Conservation (phyloP, 1,140 invertebrate species). For the Zelostemma sp. region DNA sequence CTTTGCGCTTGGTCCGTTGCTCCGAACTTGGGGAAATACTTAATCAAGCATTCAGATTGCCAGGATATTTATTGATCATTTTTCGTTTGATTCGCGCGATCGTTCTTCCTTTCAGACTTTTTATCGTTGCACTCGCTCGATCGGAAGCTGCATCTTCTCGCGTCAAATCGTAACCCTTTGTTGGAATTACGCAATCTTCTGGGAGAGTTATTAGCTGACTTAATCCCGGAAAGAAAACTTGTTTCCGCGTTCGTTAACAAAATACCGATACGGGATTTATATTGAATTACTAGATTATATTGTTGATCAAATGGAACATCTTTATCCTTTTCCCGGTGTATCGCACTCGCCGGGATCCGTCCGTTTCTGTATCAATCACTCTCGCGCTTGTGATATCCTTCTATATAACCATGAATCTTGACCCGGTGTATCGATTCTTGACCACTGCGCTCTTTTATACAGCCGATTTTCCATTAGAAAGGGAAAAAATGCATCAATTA, state of each 20-base stretch:
- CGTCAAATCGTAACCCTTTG: neutral
- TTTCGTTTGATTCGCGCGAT: neutral
- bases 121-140: neutral
- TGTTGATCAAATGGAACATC: constrained; percentile 3
- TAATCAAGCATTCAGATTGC: neutral
- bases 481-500: neutral
- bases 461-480: constrained; percentile 14
- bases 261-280: too few species aligned
- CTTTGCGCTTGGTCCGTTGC: neutral
- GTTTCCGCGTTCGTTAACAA: too few species aligned
- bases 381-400: constrained; percentile 26
- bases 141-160: neutral
- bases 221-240: neutral
- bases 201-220: neutral
- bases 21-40: constrained; percentile 10
- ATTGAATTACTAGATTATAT: too few species aligned
- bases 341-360: constrained; percentile 32
- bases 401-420: constrained; percentile 24
- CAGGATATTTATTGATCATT: constrained; percentile 1
- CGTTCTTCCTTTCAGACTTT: neutral
- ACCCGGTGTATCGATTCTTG: constrained; percentile 21
- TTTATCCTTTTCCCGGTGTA: constrained; percentile 37
- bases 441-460: constrained; percentile 20
- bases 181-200: neutral
- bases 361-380: constrained; percentile 25